Evolutionary conservation across 2,888 invertebrate species (phyloP), one percentile per base, ranked within the genome.

Genomic region (Eugnorisma glareosa): DNA sequence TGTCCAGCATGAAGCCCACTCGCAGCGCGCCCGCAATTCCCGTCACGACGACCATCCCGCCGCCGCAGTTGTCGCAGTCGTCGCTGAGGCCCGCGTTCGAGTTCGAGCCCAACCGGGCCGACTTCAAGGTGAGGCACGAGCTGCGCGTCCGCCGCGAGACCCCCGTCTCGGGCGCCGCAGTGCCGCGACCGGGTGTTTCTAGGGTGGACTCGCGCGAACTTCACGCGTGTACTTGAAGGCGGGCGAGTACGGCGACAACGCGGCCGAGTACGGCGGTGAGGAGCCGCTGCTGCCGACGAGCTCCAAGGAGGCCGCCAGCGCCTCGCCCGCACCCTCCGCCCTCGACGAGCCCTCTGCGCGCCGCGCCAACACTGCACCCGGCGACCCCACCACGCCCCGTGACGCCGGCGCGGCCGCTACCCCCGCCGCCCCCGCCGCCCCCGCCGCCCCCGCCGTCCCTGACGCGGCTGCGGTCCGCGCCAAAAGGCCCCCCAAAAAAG

Each of bases 211-310:
- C 77, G 86, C 86, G 89, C 87, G 85, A 89, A 78, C 88, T 83
- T 79, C 89, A 83, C 88, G 89, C 88, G 87, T 90, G 86, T 90
- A 87, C 89, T 91, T 89, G 89, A 91, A 95, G 95, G 93, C 93
- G 89, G 95, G 95, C 86, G 95, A 95, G 91, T 95, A 95, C 92
- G 95, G 94, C 63, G 95, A 95, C 92, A 93, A 94, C 91, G 95
- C 89, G 83, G 93, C 92, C 35, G 94, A 94, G 54, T 95, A 95
- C 91, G 91, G 82, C 81, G 89, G 88, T 73, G 91, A 90, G 66
- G 92, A 92, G 72, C 67, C 75, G 63, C 75, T 73, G 73, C 61
- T 69, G 66, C 77, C 74, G 66, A 51, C 71, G 77, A 73, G 68
- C 66, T 5, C 77, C 68, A 51, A 45, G 31, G 7, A 31, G 24